Base-by-base conservation (phyloP, 2,888 invertebrate genomes). In the Polyommatus iphigenia region DNA sequence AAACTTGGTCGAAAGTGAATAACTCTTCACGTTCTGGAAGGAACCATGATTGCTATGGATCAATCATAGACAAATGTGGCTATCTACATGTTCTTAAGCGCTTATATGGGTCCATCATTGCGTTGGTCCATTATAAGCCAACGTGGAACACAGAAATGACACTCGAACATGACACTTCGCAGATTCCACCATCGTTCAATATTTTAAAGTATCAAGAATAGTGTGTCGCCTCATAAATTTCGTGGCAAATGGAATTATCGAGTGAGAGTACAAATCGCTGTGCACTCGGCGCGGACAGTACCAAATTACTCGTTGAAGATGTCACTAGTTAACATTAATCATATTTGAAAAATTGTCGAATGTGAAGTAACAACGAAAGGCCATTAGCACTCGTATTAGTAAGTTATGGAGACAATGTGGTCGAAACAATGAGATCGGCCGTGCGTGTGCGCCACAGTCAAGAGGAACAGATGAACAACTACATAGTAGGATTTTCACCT, bases 1-100 rank as follows among this genome's bases (percentile, higher is more conserved):
- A 87, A 86, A 86, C 88, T 86, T 84, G 86, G 88, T 89, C 87
- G 91, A 91, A 92, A 91, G 91, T 91, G 92, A 93, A 92, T 90
- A 91, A 85, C 83, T 83, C 82, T 81, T 84, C 29, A 78, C 62
- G 13, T 62, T 54, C 18, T 54, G 54, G n/a, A n/a, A n/a, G n/a
- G n/a, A 46, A 13, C 46, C 46, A 13, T 54, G 15, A 54, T 54
- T 54, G 18, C 18, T 15, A 18, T 54, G 15, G 18, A 54, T 18
- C 50, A 54, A 18, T 18, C 54, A 15, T 15, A 50, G 54, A 54
- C 54, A 15, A 54, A 54, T 54, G 15, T 50, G 50, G 50, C 50
- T 18, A 18, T 46, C 46, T 46, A 46, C 10, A 50, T 10, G 15
- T 1, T 10, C 41, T 10, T 36, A 46, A 50, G 2, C 3, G 50